These are phyloP conservation scores for Brachyhypopomus gauderio DNA, from an alignment of 2,113 vertebrate genomes.

Conservation along the genomic window DNA sequence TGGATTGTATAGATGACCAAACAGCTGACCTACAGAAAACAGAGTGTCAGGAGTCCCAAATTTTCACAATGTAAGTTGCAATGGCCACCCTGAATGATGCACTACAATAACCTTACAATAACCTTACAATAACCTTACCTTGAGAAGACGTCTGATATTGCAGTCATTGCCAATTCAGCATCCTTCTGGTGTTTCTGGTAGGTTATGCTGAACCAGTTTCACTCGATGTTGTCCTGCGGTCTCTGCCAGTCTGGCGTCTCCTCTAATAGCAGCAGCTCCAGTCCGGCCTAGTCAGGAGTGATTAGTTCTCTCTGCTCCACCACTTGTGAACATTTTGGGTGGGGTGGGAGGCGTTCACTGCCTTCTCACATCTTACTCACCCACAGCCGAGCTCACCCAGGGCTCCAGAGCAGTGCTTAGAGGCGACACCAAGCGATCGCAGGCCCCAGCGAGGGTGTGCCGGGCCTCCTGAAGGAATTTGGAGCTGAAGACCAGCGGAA, in stretches of 20 bases:
- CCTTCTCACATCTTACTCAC: slow-evolving; percentile 22
- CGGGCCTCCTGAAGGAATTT: background rate
- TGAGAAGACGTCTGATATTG: background rate
- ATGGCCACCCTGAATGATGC: background rate
- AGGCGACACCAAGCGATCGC: no score
- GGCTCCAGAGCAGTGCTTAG: background rate
- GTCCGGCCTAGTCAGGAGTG: slow-evolving; percentile 48
- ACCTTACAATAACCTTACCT: slow-evolving; percentile 14
- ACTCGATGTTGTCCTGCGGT: background rate
- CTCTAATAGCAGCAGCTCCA: slow-evolving; percentile 15
- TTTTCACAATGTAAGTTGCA: background rate
- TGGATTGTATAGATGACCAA: no score
- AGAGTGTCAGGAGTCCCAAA: background rate
- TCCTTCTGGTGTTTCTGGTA: background rate
- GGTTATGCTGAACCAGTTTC: background rate
- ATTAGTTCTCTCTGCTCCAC: slow-evolving; percentile 44
- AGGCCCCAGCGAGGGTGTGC: background rate
- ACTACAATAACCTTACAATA: no score
- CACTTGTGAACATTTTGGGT: slow-evolving; percentile 42
- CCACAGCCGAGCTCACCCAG: background rate
- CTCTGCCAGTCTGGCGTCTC: slow-evolving; percentile 7
- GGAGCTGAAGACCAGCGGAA: background rate
- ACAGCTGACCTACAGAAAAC: background rate
- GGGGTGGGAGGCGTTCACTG: slow-evolving; percentile 18
- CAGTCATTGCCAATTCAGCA: background rate